Percentiles rank a stretch among this genome's conserved stretches.
Conservation (phyloP, 2,113 vertebrate genomes). For the Crypturellus undulatus region DNA sequence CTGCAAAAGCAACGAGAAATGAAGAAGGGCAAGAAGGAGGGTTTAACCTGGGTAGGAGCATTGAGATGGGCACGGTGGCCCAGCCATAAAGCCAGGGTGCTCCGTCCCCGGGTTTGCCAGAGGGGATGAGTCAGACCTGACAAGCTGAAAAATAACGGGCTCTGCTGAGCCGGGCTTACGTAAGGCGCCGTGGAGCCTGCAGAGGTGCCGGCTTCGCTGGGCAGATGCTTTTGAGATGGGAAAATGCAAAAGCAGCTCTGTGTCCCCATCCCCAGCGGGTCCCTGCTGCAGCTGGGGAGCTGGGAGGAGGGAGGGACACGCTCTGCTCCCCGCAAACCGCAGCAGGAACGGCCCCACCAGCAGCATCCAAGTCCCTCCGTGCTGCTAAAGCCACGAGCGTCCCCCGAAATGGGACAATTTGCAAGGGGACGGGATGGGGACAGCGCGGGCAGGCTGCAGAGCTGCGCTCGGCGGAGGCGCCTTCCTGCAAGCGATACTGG, state of each 20-base stretch:
- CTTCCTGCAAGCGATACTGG: neutral
- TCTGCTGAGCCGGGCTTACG: neutral
- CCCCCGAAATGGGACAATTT: neutral
- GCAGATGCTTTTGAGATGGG: neutral
- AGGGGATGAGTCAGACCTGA: neutral
- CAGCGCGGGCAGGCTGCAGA: neutral
- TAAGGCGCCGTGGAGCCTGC: rapidly evolving
- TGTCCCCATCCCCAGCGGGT: rapidly evolving
- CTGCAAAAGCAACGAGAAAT: neutral
- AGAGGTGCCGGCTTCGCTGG: neutral
- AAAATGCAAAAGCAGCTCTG: neutral
- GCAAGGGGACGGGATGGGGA: neutral
- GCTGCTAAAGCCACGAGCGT: rapidly evolving
- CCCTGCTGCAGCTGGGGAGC: neutral
- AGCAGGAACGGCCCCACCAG: conserved; percentile 21
- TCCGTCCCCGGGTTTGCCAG: neutral
- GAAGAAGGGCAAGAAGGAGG: neutral
- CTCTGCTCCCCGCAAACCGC: neutral
- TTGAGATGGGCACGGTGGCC: neutral
- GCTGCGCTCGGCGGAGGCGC: neutral
- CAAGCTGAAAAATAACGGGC: neutral
- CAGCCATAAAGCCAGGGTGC: neutral
- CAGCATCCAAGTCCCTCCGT: neutral
- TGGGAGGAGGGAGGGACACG: neutral
- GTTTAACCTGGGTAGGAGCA: neutral